Percentiles rank a stretch among this genome's conserved stretches.
phyloP scores from a whole-genome alignment of 2,888 invertebrate species.

The Hypena proboscidalis region DNA sequence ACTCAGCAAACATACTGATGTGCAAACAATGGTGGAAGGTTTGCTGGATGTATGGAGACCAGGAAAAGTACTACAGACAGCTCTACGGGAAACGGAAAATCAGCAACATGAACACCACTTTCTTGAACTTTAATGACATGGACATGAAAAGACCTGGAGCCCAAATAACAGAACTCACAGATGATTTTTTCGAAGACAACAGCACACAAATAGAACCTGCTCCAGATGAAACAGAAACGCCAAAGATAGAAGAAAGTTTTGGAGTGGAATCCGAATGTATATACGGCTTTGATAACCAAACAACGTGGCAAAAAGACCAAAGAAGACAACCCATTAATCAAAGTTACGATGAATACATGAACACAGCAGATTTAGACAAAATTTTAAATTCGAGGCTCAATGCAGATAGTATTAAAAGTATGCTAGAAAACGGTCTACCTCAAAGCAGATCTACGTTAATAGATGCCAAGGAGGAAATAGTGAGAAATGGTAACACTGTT shows the following conservation, averaged over 20 bases:
- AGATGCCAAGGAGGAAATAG: constrained; percentile 71
- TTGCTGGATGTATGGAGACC: constrained; percentile 94
- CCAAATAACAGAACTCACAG: constrained; percentile 80
- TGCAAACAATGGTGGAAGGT: constrained; percentile 96
- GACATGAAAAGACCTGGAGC: constrained; percentile 78
- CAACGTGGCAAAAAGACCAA: constrained; percentile 80
- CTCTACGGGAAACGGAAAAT: constrained; percentile 88
- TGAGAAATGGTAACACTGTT: constrained; percentile 70
- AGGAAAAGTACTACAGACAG: constrained; percentile 93
- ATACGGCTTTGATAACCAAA: constrained; percentile 70
- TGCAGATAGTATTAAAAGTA: constrained; percentile 71
- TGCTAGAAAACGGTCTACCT: constrained; percentile 78
- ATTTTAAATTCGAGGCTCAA: constrained; percentile 61
- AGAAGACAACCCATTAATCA: constrained; percentile 80
- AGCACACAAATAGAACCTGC: constrained; percentile 70
- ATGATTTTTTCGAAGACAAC: constrained; percentile 76
- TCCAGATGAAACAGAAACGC: constrained; percentile 64
- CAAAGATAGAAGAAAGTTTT: constrained; percentile 50
- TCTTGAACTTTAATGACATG: constrained; percentile 63
- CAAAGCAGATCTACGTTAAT: constrained; percentile 61
- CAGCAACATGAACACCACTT: constrained; percentile 65
- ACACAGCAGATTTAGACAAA: constrained; percentile 71
- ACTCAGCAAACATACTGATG: constrained; percentile 90
- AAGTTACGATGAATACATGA: constrained; percentile 71
- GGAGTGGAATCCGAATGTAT: constrained; percentile 71